Evolutionary conservation across 2,888 invertebrate species (phyloP).

Genomic region (Drosophila quasianomalipes): DNA sequence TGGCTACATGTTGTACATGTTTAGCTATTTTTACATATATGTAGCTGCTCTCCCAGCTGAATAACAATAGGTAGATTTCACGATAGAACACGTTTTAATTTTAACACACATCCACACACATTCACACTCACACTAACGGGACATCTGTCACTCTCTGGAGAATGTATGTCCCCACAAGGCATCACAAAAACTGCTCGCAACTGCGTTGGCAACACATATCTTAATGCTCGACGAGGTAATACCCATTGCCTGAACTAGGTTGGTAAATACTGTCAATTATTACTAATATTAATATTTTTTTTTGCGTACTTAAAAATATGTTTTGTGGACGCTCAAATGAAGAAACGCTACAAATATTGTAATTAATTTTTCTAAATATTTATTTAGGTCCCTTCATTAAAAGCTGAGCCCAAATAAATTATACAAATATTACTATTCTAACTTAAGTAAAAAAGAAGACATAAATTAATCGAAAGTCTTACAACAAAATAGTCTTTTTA

Average conservation of each 20-base stretch:
- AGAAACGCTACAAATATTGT: neutral
- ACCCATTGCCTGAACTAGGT: neutral
- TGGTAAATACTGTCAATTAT: neutral
- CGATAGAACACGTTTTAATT: conserved; percentile 85
- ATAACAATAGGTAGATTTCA: conserved; percentile 76
- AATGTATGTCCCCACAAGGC: conserved; percentile 4
- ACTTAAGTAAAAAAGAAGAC: neutral
- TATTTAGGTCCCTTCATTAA: neutral
- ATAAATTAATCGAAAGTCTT: neutral
- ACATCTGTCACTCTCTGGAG: conserved; percentile 34
- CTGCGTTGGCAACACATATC: neutral
- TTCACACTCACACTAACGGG: conserved; percentile 21
- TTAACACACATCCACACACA: conserved; percentile 53
- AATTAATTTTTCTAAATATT: neutral
- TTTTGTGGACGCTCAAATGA: neutral
- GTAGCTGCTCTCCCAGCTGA: conserved; percentile 42
- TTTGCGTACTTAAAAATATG: neutral
- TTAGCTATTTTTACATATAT: conserved; percentile 43
- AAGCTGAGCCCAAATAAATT: neutral
- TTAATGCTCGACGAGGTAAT: neutral
- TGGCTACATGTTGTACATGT: conserved; percentile 49
- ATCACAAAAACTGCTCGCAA: conserved; percentile 7
- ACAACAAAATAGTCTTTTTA: neutral
- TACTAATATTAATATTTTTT: neutral
- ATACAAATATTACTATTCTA: neutral